Base-by-base conservation (phyloP, 92 coral and sea anemone species). In the Micromussa lordhowensis region DNA sequence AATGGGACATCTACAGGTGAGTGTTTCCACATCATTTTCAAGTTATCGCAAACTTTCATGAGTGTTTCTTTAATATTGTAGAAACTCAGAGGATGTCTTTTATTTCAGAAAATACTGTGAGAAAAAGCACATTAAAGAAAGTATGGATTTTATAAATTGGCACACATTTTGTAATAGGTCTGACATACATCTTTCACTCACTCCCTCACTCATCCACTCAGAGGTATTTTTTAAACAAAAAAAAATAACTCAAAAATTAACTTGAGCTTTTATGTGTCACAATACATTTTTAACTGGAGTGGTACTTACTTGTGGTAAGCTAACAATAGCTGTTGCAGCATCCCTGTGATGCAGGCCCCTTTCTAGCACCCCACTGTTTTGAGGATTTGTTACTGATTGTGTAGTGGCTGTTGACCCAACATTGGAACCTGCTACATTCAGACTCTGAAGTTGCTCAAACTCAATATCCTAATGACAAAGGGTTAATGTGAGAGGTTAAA, bases 401-500 rank as follows among this genome's bases (percentile, higher is more conserved):
- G 89, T 26, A 4, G 94, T 68, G 14, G 89, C 78, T 30, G 76
- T 94, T 84, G 92, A 90, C 68, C 91, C 91, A 72, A 84, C 87
- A 84, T 74, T 73, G 81, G 80, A 55, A 26, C 15, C 79, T 16
- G 77, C 80, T 16, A 96, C 87, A 59, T 95, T 96, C 35, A 97
- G 86, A 74, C 93, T 93, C 26, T 93, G 95, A 51, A 96, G 93
- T 53, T 94, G 95, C 28, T 94, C 95, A 93, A 95, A 94, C 83
- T 92, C 99, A 19, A 96, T 90, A 49, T 92, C 95, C 99, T 96
- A 16, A 71, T 1, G 12, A 82, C 34, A 40, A 72, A n/a, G 58
- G 0, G 10, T 77, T 28, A 19, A 80, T 30, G 66, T 29, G 29
- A 21, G 12, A 31, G 4, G 24, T 29, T 16, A 53, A 40, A 40